Base-by-base conservation (phyloP, 53 echinoderm and acorn worm genomes). In the Hippasteria phrygiana region DNA sequence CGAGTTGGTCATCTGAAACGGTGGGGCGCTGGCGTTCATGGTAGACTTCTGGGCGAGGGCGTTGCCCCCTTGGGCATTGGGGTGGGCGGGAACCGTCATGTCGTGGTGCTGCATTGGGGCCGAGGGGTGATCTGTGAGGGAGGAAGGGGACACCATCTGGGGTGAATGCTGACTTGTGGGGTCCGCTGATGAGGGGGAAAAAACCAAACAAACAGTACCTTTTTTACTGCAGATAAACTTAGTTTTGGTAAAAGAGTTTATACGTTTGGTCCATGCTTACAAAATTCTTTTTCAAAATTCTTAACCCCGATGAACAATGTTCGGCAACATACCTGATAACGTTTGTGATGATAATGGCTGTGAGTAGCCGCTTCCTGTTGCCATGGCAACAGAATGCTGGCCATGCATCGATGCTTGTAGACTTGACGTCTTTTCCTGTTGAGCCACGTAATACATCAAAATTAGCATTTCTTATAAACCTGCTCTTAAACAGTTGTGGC, bases 11-110 rank as follows among this genome's bases (percentile, higher is more conserved):
- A 93, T 95, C 93, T 98, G 98, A 71, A 96, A 96, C 24, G 94
- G 95, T 20, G 94, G 94, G 10, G 98, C 98, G 43, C 93, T 94
- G 55, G 95, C 98, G 62, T 98, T 98, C 94, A 98, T 98, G 20
- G 93, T 95, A 31, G 97, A 97, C 77, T 97, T 97, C 9, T 92
- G 81, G 48, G 90, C 43, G 71, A 88, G 93, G 55, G 91, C 75
- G 75, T 43, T 73, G 85, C 34, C 64, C 26, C 36, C 55, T 33
- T 65, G 77, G 37, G 56, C 75, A 11, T 32, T 43, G 4, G 43
- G 74, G 17, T 87, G 88, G 17, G 43, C 3, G 29, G 62, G 18
- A 9, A 66, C 26, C 50, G 55, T 39, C 78, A 78, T 56, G 62
- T 78, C 47, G 43, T 82, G 82, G 66, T 82, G 82, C 50, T 85